Evolutionary conservation across 2,888 invertebrate genomes (phyloP), one percentile per base, ranked within the genome.

Genomic region (Xanthorhoe designata): DNA sequence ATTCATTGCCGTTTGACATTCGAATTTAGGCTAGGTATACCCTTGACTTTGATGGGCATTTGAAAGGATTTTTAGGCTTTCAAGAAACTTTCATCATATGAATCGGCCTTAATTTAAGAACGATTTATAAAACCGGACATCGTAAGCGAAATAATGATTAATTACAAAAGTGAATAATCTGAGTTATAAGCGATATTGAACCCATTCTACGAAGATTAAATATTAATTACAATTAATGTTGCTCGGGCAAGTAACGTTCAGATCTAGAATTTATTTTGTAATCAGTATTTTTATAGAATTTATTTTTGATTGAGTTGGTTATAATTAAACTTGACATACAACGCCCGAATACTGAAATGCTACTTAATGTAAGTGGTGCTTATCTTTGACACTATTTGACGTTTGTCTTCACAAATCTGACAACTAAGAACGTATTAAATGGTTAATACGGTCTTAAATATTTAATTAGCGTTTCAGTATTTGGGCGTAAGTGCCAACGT

Each of bases 131-230:
- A 87, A 78, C 79, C 79, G 78, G 83, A 80, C 83, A 78, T 69
- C 77, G 77, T 78, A 78, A 77, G 78, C 78, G 81, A 83, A 86
- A 86, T 78, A 77, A 83, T 90, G 89, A 91, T 91, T 90, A 90
- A 91, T 91, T 86, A 81, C 61, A 19, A 75, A 77, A 80, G 80
- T 79, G 80, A 75, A 79, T 77, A 81, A 85, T 87, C 84, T 85
- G 86, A 89, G 87, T 87, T 83, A 88, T 87, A 61, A 60, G 64
- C 67, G 58, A 65, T 70, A 59, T 64, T 56, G 69, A 70, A 65
- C 63, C 54, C 49, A 68, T 68, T 69, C 66, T 32, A 47, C 38
- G 24, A 15, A 24, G 24, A 53, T 45, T 58, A 53, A 47, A 52
- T 35, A 58, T 54, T 58, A 38, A 54, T 59, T 19, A 51, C 24